A percentile compares a stretch with the other conserved stretches of the same genome.
These are phyloP conservation scores for Rhabdornis inornatus DNA, from an alignment of 2,113 vertebrate genomes.

Conservation along the genomic window DNA sequence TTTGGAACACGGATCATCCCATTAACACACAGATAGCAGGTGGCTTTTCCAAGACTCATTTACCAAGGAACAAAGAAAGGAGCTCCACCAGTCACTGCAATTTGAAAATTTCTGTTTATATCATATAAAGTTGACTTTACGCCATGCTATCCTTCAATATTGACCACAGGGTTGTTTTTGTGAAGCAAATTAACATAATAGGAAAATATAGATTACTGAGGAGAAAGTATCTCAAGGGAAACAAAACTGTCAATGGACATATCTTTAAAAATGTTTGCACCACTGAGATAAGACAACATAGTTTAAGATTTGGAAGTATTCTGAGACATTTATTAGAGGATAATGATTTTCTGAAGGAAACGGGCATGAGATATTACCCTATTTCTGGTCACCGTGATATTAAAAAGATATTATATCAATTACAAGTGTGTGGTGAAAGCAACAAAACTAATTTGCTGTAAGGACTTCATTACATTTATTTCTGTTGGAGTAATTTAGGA, in stretches of 20 bases:
- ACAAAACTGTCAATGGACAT: background rate
- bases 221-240: background rate
- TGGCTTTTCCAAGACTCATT: background rate
- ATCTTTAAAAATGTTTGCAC: background rate
- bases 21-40: rapidly evolving
- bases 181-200: background rate
- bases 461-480: background rate
- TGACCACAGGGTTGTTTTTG: background rate
- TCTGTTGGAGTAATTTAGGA: background rate
- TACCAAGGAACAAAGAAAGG: background rate
- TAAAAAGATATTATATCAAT: background rate
- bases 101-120: background rate
- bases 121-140: background rate
- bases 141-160: background rate
- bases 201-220: background rate
- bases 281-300: background rate
- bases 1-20: background rate
- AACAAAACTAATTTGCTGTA: background rate
- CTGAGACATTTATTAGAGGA: background rate
- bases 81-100: background rate
- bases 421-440: background rate
- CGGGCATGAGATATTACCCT: background rate
- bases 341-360: conserved; percentile 1
- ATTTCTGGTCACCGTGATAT: background rate
- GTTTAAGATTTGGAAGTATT: background rate